phyloP scores from a whole-genome alignment of 1,140 invertebrate species.

The Sycophila sp. region DNA sequence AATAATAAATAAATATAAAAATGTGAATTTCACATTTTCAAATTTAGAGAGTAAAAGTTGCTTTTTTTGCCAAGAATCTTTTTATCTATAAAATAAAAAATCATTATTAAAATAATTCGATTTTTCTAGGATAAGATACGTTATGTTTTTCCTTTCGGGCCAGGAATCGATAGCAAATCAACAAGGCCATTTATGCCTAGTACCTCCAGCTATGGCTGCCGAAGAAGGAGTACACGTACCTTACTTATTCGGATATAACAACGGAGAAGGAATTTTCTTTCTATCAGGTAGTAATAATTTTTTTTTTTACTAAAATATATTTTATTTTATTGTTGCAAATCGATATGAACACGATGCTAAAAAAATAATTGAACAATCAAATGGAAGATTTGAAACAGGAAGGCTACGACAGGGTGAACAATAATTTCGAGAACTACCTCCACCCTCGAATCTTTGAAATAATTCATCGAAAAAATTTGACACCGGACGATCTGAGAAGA shows the following conservation, averaged over 20 bases:
- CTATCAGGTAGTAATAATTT: slow-evolving; percentile 49
- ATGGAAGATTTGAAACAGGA: slow-evolving; percentile 32
- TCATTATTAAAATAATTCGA: neutral
- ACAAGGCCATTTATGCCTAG: slow-evolving; percentile 59
- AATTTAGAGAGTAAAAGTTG: no score
- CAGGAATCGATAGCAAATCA: slow-evolving; percentile 49
- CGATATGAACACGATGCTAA: no score
- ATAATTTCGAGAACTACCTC: slow-evolving; percentile 32
- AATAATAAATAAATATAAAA: no score
- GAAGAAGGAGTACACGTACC: slow-evolving; percentile 69
- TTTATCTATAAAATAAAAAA: neutral
- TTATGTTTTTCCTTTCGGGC: slow-evolving; percentile 43
- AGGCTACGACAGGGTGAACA: slow-evolving; percentile 31
- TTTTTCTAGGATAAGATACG: slow-evolving; percentile 41
- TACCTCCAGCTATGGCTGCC: slow-evolving; percentile 49
- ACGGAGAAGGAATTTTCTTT: slow-evolving; percentile 68
- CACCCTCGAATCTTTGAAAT: slow-evolving; percentile 22
- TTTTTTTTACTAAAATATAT: neutral
- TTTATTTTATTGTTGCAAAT: neutral
- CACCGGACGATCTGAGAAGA: slow-evolving; percentile 38
- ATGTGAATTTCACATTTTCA: no score
- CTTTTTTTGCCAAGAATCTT: no score
- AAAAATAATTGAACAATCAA: no score
- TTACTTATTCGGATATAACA: slow-evolving; percentile 71
- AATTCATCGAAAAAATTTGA: slow-evolving; percentile 35